Evolutionary conservation across 2,113 vertebrate species (phyloP).

Genomic region (Ailuropoda melanoleuca): DNA sequence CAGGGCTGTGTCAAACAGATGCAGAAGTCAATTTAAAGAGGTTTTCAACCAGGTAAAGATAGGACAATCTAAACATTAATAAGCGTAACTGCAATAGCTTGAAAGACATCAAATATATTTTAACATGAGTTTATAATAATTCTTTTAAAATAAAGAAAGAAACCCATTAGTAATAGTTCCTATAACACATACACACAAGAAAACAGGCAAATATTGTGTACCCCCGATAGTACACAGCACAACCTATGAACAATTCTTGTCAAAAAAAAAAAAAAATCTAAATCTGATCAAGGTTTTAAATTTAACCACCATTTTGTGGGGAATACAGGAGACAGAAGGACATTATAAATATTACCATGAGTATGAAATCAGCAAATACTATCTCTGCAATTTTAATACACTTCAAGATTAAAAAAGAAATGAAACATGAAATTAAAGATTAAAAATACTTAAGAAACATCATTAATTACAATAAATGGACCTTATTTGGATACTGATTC

Average conservation of each 20-base stretch:
- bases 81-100: not conserved
- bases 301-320: not conserved
- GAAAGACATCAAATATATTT: not conserved
- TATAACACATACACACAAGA: not conserved
- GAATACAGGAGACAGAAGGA: not conserved
- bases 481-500: not conserved
- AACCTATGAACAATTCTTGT: not conserved
- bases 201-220: not conserved
- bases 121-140: not conserved
- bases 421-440: not conserved
- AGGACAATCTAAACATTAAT: not conserved
- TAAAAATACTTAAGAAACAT: not conserved
- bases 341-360: not conserved
- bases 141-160: not conserved
- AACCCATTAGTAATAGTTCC: not conserved
- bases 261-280: not conserved
- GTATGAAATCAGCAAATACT: not conserved
- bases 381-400: not conserved
- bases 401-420: not conserved
- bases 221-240: not conserved
- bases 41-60: not conserved
- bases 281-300: not conserved
- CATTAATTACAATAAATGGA: not conserved
- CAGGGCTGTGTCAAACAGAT: not conserved
- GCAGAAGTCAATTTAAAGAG: not conserved